A percentile compares a stretch with the other conserved stretches of the same genome.
These are phyloP conservation scores for Ischnura elegans DNA, from an alignment of 2,888 invertebrate species.

Conservation along the genomic window DNA sequence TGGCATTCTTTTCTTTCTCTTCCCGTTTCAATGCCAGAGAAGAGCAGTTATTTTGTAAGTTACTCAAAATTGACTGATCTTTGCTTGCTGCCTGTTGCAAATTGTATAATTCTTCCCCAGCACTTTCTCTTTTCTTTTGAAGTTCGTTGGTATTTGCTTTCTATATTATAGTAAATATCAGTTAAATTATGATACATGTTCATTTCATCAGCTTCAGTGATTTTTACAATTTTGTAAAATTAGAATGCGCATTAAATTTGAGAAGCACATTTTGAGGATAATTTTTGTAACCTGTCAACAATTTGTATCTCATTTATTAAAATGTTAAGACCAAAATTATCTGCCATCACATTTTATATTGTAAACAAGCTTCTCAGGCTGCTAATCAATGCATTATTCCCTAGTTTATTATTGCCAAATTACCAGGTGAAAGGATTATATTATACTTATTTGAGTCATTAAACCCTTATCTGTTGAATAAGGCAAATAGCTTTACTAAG, in stretches of 20 bases:
- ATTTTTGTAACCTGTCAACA: too few species aligned
- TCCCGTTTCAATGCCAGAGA: slow-evolving; percentile 79
- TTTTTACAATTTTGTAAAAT: neutral
- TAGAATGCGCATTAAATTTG: neutral
- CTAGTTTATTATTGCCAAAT: too few species aligned
- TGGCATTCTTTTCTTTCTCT: slow-evolving; percentile 79
- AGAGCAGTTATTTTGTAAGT: slow-evolving; percentile 77
- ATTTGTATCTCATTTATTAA: too few species aligned
- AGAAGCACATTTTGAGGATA: too few species aligned
- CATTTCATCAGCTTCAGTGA: neutral
- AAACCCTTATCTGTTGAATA: too few species aligned
- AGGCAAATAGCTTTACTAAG: too few species aligned
- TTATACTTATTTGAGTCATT: too few species aligned
- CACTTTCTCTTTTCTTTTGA: slow-evolving; percentile 80
- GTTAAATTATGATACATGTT: slow-evolving; percentile 59
- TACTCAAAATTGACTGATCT: slow-evolving; percentile 80
- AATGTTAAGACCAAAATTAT: too few species aligned
- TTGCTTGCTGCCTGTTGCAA: slow-evolving; percentile 82
- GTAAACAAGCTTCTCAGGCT: too few species aligned
- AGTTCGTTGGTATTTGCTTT: slow-evolving; percentile 79
- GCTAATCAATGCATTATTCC: too few species aligned
- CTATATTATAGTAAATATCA: slow-evolving; percentile 75
- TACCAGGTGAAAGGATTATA: too few species aligned
- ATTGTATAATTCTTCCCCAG: slow-evolving; percentile 82
- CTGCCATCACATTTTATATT: too few species aligned